Percentiles rank a stretch among this genome's conserved stretches.
Conservation (phyloP, 2,797 vertebrate species). For the Tragelaphus oryx region DNA sequence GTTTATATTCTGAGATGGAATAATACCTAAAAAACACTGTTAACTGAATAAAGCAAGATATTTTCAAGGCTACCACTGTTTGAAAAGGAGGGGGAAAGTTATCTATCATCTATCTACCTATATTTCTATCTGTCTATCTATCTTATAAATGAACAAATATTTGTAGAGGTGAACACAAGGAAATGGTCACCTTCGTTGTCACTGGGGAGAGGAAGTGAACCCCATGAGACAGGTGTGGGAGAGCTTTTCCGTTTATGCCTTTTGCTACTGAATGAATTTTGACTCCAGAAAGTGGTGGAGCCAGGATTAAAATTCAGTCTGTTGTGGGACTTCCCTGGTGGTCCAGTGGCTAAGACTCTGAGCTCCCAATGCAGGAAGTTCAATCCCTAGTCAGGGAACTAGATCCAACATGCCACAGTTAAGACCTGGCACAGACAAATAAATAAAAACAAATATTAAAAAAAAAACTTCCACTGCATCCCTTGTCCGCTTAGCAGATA, state of each 20-base stretch:
- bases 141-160: background rate
- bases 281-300: background rate
- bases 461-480: background rate
- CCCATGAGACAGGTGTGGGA: background rate
- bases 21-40: background rate
- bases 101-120: background rate
- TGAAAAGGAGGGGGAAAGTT: background rate
- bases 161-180: background rate
- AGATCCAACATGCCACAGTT: background rate
- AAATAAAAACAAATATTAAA: background rate
- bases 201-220: background rate
- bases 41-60: background rate
- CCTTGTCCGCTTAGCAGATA: background rate
- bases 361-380: background rate
- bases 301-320: background rate
- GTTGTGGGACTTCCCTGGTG: background rate
- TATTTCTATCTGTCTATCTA: background rate
- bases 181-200: background rate
- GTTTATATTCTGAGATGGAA: background rate
- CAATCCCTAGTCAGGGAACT: background rate
- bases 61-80: background rate
- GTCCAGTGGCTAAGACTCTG: background rate
- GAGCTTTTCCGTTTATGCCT: background rate
- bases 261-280: background rate
- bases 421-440: background rate